A percentile compares a stretch with the other conserved stretches of the same genome.
phyloP scores from a whole-genome alignment of 1,140 invertebrate genomes.

The Theocolax elegans region DNA sequence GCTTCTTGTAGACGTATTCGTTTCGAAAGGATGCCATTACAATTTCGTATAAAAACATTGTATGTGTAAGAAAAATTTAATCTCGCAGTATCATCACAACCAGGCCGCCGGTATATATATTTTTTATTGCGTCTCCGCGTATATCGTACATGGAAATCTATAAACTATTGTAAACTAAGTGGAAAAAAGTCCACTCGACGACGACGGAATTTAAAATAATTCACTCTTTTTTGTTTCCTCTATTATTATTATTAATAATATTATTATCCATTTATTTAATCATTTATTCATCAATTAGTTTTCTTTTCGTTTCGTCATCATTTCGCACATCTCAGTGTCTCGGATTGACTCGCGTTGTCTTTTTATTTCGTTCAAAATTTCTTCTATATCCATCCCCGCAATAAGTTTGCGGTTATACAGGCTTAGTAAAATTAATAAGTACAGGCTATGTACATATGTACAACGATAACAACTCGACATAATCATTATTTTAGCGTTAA shows the following conservation, averaged over 20 bases:
- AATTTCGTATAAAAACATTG: constrained; percentile 41
- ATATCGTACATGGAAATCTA: constrained; percentile 27
- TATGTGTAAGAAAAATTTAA: constrained; percentile 45
- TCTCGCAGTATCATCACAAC: constrained; percentile 57
- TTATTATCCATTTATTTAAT: too few species aligned
- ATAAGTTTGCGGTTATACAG: constrained; percentile 49
- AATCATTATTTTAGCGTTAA: constrained; percentile 54
- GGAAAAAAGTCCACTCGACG: constrained; percentile 24
- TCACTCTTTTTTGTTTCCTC: background rate
- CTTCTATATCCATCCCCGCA: constrained; percentile 31
- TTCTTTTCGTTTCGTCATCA: background rate
- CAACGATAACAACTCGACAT: constrained; percentile 60
- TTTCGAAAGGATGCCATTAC: constrained; percentile 16
- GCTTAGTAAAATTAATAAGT: constrained; percentile 67
- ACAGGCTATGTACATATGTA: constrained; percentile 69
- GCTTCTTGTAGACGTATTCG: constrained; percentile 18
- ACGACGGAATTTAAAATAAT: constrained; percentile 36
- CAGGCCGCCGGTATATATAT: constrained; percentile 49
- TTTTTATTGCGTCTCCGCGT: constrained; percentile 21
- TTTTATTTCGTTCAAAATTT: constrained; percentile 24
- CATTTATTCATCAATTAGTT: too few species aligned
- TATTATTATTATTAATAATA: too few species aligned
- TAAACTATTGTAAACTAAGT: constrained; percentile 31
- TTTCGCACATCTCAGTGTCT: constrained; percentile 31
- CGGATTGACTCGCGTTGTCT: constrained; percentile 34